Conservation (phyloP, 2,888 invertebrate species). For the Rapana venosa region DNA sequence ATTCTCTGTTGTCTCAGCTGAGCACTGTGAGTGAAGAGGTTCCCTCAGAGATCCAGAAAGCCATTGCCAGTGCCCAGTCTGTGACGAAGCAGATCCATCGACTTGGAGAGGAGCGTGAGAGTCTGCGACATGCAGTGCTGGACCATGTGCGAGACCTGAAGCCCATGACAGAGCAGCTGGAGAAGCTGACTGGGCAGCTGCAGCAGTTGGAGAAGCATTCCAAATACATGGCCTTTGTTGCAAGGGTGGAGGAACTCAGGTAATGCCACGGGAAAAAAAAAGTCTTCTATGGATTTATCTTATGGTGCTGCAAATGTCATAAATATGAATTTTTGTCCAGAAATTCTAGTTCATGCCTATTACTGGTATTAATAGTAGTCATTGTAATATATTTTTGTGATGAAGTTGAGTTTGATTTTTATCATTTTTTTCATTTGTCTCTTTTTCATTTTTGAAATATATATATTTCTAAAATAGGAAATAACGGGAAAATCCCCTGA, state of each 20-base stretch:
- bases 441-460: no score
- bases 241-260: slow-evolving; percentile 73
- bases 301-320: no score
- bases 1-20: slow-evolving; percentile 60
- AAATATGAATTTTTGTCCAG: no score
- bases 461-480: no score
- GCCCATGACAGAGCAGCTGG: slow-evolving; percentile 63
- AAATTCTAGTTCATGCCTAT: no score
- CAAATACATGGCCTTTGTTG: slow-evolving; percentile 68
- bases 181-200: slow-evolving; percentile 62
- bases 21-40: slow-evolving; percentile 70
- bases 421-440: no score
- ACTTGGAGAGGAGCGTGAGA: slow-evolving; percentile 62
- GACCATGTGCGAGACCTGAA: slow-evolving; percentile 62
- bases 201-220: slow-evolving; percentile 69
- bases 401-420: no score
- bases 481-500: no score
- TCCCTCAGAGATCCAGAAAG: slow-evolving; percentile 70
- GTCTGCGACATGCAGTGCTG: slow-evolving; percentile 62
- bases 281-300: no score
- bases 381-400: no score
- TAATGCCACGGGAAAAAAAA: slow-evolving; percentile 35
- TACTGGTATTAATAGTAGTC: no score
- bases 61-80: slow-evolving; percentile 66
- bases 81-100: slow-evolving; percentile 56